Percentiles rank a stretch among this genome's conserved stretches.
These are phyloP conservation scores for Silurus asotus DNA, from an alignment of 2,113 vertebrate genomes.

Conservation along the genomic window DNA sequence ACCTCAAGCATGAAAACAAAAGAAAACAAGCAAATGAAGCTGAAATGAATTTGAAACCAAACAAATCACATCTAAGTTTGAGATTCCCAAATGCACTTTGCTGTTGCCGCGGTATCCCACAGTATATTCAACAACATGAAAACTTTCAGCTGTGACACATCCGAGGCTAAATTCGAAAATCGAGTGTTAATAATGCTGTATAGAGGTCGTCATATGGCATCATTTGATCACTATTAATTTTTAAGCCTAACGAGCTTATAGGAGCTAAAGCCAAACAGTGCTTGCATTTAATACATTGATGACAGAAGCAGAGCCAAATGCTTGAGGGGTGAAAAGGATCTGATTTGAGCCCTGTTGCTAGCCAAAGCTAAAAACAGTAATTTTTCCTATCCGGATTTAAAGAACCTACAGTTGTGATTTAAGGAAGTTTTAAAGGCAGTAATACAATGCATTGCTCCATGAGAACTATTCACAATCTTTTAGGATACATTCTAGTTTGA, in stretches of 20 bases:
- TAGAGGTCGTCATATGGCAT: background rate
- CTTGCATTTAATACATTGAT: background rate
- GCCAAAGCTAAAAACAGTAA: background rate
- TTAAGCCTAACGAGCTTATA: background rate
- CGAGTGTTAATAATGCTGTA: background rate
- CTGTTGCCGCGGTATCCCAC: background rate
- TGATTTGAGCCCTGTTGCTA: background rate
- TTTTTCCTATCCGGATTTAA: background rate
- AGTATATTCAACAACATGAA: background rate
- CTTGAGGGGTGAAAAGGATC: background rate
- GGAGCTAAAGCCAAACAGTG: background rate
- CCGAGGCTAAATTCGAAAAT: background rate
- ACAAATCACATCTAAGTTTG: background rate
- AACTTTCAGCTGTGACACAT: background rate
- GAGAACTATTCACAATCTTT: background rate
- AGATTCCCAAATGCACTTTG: background rate
- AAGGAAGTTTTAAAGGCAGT: background rate
- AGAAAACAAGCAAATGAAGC: background rate
- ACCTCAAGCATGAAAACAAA: background rate
- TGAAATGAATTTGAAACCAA: background rate
- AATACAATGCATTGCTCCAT: background rate
- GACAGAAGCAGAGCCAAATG: conserved; percentile 18
- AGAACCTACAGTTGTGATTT: background rate
- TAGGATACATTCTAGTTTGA: background rate
- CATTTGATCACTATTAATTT: background rate